A percentile compares a stretch with the other conserved stretches of the same genome.
phyloP scores from a whole-genome alignment of 2,888 invertebrate species.

The Ophioninae sp. region DNA sequence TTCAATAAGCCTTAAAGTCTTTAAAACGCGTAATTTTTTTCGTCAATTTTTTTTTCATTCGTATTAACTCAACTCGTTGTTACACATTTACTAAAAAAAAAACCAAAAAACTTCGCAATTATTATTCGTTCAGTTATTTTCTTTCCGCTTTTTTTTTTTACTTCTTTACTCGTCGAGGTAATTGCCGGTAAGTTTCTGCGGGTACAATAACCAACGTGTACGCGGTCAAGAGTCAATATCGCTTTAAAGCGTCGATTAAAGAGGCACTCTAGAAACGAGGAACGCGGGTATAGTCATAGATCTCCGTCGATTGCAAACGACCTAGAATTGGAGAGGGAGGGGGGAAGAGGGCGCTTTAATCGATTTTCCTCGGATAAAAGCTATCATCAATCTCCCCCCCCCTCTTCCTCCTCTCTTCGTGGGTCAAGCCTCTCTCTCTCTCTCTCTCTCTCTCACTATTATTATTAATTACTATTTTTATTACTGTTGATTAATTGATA shows the following conservation, averaged over 20 bases:
- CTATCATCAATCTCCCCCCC: constrained; percentile 38
- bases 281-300: constrained; percentile 7
- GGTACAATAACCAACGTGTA: not conserved
- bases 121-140: no score
- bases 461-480: no score
- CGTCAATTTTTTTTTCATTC: no score
- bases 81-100: no score
- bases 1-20: no score
- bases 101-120: no score
- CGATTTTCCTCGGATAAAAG: constrained; percentile 53
- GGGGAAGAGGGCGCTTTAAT: constrained; percentile 27
- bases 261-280: constrained; percentile 41
- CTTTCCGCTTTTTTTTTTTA: not conserved
- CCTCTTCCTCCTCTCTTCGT: no score
- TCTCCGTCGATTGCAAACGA: constrained; percentile 29
- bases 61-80: no score
- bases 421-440: constrained; percentile 39
- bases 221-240: constrained; percentile 15
- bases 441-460: no score
- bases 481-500: no score
- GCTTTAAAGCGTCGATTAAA: constrained; percentile 57
- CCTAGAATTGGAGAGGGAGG: constrained; percentile 34
- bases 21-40: no score
- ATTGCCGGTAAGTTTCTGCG: constrained; percentile 13
- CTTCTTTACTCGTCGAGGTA: constrained; percentile 31